Evolutionary conservation across 2,888 invertebrate species (phyloP).

Genomic region (Aricia artaxerxes): DNA sequence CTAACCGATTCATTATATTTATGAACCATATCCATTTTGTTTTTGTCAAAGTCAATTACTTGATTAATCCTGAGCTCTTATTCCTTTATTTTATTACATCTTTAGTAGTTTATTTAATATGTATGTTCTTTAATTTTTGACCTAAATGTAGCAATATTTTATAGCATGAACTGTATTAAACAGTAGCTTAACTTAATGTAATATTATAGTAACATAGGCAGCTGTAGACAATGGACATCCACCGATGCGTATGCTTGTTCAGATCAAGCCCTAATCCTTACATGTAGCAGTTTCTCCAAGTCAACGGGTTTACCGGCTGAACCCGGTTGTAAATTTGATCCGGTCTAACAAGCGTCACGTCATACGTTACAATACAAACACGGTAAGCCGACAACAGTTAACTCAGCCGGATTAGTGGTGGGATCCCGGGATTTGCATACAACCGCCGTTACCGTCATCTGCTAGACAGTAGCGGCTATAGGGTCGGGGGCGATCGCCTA

Average conservation of each 20-base stretch:
- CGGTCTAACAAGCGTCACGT: slow-evolving; percentile 23
- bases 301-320: slow-evolving; percentile 24
- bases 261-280: slow-evolving; percentile 8
- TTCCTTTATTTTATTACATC: background rate
- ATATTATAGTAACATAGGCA: too few relatives aligned
- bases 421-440: slow-evolving; percentile 47
- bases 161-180: too few relatives aligned
- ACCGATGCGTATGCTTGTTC: background rate
- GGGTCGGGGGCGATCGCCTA: too few relatives aligned
- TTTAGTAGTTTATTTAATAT: background rate
- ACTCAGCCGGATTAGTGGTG: slow-evolving; percentile 62
- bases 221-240: background rate
- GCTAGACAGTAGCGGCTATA: background rate
- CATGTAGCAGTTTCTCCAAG: slow-evolving; percentile 20
- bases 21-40: slow-evolving; percentile 11
- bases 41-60: slow-evolving; percentile 7
- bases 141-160: too few relatives aligned
- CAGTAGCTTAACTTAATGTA: background rate
- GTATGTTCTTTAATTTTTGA: too few relatives aligned
- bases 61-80: background rate
- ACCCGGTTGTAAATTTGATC: slow-evolving; percentile 30
- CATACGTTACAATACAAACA: slow-evolving; percentile 50
- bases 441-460: slow-evolving; percentile 30
- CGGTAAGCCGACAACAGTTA: slow-evolving; percentile 62
- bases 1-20: background rate